A percentile compares a stretch with the other conserved stretches of the same genome.
Conservation (phyloP, 2,113 vertebrate genomes). For the Empidonax traillii region DNA sequence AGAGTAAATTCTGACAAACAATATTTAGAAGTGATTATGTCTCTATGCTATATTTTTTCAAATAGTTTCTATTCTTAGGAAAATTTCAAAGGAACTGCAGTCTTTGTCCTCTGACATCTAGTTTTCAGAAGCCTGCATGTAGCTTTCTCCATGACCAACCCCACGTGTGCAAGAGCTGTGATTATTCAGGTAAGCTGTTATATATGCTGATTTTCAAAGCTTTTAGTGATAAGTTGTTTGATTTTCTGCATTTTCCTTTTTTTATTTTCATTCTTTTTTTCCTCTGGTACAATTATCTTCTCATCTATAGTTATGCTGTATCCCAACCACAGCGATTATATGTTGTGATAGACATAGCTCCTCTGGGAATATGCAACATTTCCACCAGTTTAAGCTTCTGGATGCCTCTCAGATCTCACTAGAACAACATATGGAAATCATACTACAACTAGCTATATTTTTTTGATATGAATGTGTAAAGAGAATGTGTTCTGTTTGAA, state of each 20-base stretch:
- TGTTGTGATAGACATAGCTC: neutral
- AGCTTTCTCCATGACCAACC: neutral
- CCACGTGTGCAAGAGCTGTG: neutral
- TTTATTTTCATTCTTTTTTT: neutral
- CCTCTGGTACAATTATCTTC: neutral
- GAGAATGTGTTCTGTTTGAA: neutral
- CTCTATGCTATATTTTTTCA: neutral
- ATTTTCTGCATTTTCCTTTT: neutral
- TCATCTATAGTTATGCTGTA: neutral
- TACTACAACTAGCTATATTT: neutral
- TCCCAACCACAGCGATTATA: neutral
- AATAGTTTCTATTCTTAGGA: neutral
- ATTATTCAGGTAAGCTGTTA: neutral
- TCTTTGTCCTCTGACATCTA: neutral
- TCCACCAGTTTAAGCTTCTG: neutral
- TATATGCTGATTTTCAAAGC: neutral
- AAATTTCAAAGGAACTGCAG: neutral
- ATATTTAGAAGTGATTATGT: neutral
- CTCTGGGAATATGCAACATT: neutral
- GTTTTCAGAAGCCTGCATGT: neutral
- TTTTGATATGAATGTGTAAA: neutral
- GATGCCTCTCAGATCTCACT: neutral
- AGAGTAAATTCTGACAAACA: neutral
- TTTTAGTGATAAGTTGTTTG: neutral
- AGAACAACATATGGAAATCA: constrained; percentile 21